These are phyloP conservation scores for Eurystomus gularis DNA, from an alignment of 2,113 vertebrate species.

Conservation along the genomic window DNA sequence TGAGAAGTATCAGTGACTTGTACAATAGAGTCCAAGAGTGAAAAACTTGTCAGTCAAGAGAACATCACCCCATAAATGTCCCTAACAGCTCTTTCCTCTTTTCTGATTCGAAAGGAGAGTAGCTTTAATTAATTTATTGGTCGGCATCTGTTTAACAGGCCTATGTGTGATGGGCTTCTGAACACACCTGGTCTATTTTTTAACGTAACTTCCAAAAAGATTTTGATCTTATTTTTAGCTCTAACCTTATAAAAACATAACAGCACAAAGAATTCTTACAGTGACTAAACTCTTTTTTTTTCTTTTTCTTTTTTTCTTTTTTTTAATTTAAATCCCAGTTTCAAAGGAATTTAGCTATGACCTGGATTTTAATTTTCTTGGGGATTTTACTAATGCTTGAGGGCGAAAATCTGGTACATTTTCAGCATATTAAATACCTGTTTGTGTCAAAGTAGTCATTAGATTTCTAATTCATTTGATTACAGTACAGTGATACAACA, in stretches of 20 bases:
- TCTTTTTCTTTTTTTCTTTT: neutral
- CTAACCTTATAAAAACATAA: slow-evolving; percentile 68
- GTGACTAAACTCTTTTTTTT: neutral
- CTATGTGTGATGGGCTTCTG: neutral
- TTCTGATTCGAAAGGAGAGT: slow-evolving; percentile 26
- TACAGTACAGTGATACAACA: neutral
- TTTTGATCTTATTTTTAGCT: slow-evolving; percentile 46
- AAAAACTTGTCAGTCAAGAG: slow-evolving; percentile 68
- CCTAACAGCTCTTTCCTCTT: slow-evolving; percentile 45
- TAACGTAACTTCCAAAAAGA: neutral
- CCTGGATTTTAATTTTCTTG: slow-evolving; percentile 55
- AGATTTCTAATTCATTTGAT: slow-evolving; percentile 41
- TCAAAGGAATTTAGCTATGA: slow-evolving; percentile 56
- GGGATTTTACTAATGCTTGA: slow-evolving; percentile 55
- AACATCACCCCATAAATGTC: slow-evolving; percentile 40
- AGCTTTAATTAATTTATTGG: slow-evolving; percentile 60
- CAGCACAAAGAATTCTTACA: slow-evolving; percentile 51
- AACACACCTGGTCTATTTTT: slow-evolving; percentile 33
- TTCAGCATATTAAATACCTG: slow-evolving; percentile 58
- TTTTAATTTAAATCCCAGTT: slow-evolving; percentile 14
- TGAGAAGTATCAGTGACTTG: neutral
- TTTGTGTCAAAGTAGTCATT: slow-evolving; percentile 47
- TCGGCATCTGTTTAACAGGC: slow-evolving; percentile 45
- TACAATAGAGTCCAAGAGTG: slow-evolving; percentile 32
- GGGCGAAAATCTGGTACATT: slow-evolving; percentile 52